Percentiles rank a stretch among this genome's conserved stretches.
These are phyloP conservation scores for Antennarius striatus DNA, from an alignment of 2,113 vertebrate genomes.

Conservation along the genomic window DNA sequence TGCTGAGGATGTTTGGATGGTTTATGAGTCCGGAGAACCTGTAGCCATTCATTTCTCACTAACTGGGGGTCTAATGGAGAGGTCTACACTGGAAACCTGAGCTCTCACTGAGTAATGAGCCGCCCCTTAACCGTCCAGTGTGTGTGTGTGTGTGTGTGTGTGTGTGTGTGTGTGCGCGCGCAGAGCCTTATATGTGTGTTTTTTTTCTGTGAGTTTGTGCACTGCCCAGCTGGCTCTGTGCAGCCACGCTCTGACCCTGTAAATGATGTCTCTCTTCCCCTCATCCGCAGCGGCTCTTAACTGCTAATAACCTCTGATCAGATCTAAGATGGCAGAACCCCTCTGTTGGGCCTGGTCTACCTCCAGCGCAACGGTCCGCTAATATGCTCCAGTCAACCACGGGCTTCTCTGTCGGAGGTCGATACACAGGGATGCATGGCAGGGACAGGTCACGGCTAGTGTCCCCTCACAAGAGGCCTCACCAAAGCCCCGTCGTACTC, in stretches of 20 bases:
- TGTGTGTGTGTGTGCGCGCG: slow-evolving; percentile 25
- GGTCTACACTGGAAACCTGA: slow-evolving; percentile 82
- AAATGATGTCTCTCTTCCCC: slow-evolving; percentile 83
- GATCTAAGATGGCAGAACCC: slow-evolving; percentile 75
- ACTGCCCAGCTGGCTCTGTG: slow-evolving; percentile 74
- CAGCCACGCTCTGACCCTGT: slow-evolving; percentile 81
- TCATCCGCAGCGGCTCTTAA: slow-evolving; percentile 82
- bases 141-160: slow-evolving; percentile 42
- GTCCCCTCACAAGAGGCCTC: not conserved
- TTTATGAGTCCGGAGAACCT: slow-evolving; percentile 82
- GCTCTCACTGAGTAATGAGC: slow-evolving; percentile 85
- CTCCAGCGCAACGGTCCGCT: slow-evolving; percentile 39
- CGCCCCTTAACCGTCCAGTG: slow-evolving; percentile 79
- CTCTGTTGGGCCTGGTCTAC: slow-evolving; percentile 61
- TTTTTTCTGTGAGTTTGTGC: slow-evolving; percentile 16
- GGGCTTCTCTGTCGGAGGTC: slow-evolving; percentile 52
- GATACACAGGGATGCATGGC: slow-evolving; percentile 31
- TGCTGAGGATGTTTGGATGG: slow-evolving; percentile 78
- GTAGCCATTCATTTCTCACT: slow-evolving; percentile 82
- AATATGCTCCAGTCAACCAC: slow-evolving; percentile 55
- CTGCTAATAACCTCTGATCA: slow-evolving; percentile 85
- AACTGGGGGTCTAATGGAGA: slow-evolving; percentile 82
- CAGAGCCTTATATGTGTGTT: too few species aligned
- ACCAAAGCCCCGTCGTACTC: slow-evolving; percentile 16
- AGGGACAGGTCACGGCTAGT: slow-evolving; percentile 40